Percentiles rank a stretch among this genome's conserved stretches.
These are phyloP conservation scores for Neodiprion pinetum DNA, from an alignment of 1,140 invertebrate genomes.

Conservation along the genomic window DNA sequence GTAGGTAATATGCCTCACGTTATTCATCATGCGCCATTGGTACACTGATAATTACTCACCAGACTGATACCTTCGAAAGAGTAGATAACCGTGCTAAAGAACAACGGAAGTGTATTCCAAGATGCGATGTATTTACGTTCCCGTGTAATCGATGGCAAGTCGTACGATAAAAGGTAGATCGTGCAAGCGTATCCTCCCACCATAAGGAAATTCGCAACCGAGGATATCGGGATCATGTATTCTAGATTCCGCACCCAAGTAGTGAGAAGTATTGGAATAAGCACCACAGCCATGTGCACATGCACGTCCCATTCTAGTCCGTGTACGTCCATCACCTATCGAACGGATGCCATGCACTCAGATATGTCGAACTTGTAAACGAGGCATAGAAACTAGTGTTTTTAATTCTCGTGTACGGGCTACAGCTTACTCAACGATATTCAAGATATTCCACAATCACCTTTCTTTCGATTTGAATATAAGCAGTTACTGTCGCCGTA, in stretches of 20 bases:
- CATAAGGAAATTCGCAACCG: slow-evolving; percentile 76
- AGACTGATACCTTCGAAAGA: slow-evolving; percentile 83
- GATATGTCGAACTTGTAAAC: slow-evolving; percentile 9
- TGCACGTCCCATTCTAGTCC: slow-evolving; percentile 67
- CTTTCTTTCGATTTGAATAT: too few relatives aligned
- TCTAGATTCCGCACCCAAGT: slow-evolving; percentile 81
- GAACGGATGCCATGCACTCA: slow-evolving; percentile 11
- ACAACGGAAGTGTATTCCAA: slow-evolving; percentile 70
- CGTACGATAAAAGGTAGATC: slow-evolving; percentile 73
- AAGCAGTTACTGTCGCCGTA: too few relatives aligned
- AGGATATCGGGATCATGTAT: slow-evolving; percentile 75
- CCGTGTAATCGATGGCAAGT: slow-evolving; percentile 67
- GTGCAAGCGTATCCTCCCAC: slow-evolving; percentile 70
- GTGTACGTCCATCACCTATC: slow-evolving; percentile 71
- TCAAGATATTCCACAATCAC: slow-evolving; percentile 1
- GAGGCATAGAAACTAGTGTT: not conserved
- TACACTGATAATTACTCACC: slow-evolving; percentile 59
- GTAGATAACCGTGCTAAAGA: slow-evolving; percentile 80
- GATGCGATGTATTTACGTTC: slow-evolving; percentile 64
- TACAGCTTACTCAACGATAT: too few relatives aligned
- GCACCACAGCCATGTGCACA: slow-evolving; percentile 73
- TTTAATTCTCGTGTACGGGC: not conserved
- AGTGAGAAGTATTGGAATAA: slow-evolving; percentile 75
- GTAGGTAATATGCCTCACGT: too few relatives aligned
- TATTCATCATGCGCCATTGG: not conserved